Conservation (phyloP, 1,140 invertebrate genomes). For the Asobara japonica region DNA sequence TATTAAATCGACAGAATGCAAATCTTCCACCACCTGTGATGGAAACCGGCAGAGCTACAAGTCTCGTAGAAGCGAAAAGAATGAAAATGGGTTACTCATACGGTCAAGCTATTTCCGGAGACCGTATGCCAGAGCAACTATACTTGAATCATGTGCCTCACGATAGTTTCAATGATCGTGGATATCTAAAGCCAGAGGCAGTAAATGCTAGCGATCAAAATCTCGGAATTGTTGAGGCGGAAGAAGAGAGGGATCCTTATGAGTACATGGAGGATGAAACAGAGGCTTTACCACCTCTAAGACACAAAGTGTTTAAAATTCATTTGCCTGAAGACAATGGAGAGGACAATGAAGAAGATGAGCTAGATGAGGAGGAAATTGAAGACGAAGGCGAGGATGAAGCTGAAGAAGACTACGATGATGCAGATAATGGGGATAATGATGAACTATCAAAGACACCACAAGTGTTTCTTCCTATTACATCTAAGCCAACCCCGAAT, state of each 20-base stretch:
- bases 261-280: conserved; percentile 46
- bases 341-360: neutral
- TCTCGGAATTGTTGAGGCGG: conserved; percentile 22
- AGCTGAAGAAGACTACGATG: neutral
- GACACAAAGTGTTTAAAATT: neutral
- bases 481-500: neutral
- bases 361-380: neutral
- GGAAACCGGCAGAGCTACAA: conserved; percentile 68
- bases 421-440: neutral
- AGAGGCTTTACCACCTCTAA: neutral
- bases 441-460: neutral
- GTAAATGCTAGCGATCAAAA: conserved; percentile 69
- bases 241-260: conserved; percentile 38
- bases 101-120: conserved; percentile 75
- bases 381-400: neutral
- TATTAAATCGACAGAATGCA: conserved; percentile 71
- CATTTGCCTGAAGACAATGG: conserved; percentile 9
- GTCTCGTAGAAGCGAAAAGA: conserved; percentile 75
- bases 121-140: conserved; percentile 63
- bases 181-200: conserved; percentile 68
- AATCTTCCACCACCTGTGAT: conserved; percentile 64
- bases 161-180: conserved; percentile 75
- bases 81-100: conserved; percentile 59
- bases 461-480: neutral
- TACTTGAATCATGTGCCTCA: conserved; percentile 69